Evolutionary conservation across 2,797 vertebrate genomes (phyloP).

Genomic region (Tapirus indicus): DNA sequence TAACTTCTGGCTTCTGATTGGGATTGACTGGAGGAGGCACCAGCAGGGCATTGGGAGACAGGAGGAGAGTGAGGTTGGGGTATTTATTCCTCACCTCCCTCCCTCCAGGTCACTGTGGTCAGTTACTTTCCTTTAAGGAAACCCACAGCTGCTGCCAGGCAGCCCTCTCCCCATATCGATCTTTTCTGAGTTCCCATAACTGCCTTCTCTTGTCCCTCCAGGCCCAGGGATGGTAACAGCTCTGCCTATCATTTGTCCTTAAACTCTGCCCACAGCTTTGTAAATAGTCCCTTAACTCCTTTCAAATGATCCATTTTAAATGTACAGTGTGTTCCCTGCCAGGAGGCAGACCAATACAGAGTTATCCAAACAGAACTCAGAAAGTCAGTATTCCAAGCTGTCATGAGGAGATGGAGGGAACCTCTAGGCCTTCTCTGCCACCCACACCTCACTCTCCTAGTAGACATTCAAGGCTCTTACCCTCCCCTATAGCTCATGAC

Average conservation of each 20-base stretch:
- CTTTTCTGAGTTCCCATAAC: not conserved
- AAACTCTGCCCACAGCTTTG: not conserved
- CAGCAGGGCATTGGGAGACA: not conserved
- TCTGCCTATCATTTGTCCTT: not conserved
- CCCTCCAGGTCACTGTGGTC: not conserved
- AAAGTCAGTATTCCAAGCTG: not conserved
- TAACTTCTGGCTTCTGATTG: not conserved
- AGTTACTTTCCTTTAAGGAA: not conserved
- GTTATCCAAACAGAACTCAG: not conserved
- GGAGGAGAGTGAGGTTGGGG: not conserved
- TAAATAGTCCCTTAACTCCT: not conserved
- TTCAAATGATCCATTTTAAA: conserved; percentile 15
- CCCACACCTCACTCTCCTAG: not conserved
- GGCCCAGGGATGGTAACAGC: not conserved
- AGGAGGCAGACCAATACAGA: not conserved
- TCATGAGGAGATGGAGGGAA: not conserved
- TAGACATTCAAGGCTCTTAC: not conserved
- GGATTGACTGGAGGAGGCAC: not conserved
- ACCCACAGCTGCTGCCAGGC: not conserved
- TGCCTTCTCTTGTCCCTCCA: not conserved
- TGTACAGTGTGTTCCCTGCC: not conserved
- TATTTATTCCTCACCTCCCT: not conserved
- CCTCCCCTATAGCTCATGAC: not conserved
- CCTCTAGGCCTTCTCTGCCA: not conserved
- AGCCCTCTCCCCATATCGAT: not conserved